Evolutionary conservation across 2,113 vertebrate species (phyloP).

Genomic region (Eolophus roseicapilla): DNA sequence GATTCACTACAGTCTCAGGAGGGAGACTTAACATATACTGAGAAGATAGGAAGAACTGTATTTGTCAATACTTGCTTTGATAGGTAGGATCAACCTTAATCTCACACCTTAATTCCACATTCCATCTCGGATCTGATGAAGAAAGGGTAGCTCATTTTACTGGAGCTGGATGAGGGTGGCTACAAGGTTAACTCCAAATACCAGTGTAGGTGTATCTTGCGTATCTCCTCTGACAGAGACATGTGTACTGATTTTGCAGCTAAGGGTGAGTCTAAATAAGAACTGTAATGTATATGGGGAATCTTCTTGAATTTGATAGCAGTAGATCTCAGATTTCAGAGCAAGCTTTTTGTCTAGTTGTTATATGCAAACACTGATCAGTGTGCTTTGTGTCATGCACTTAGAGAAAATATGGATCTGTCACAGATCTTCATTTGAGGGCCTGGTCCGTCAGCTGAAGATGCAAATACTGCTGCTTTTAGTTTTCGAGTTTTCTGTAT

Average conservation of each 20-base stretch:
- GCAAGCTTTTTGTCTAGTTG: neutral
- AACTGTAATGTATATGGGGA: neutral
- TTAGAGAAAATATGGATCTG: neutral
- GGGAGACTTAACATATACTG: neutral
- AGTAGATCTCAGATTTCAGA: neutral
- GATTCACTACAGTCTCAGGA: neutral
- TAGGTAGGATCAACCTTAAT: neutral
- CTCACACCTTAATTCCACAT: neutral
- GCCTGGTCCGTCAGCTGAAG: neutral
- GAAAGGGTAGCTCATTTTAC: neutral
- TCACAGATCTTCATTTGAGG: neutral
- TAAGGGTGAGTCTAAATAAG: neutral
- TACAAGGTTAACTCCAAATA: neutral
- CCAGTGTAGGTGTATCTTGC: neutral
- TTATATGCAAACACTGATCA: neutral
- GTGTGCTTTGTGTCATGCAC: neutral
- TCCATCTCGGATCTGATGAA: neutral
- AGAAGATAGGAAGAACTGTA: neutral
- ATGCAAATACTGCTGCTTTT: neutral
- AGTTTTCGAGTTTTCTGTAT: neutral
- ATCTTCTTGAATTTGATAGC: neutral
- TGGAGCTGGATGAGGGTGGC: neutral
- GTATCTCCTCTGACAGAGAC: neutral
- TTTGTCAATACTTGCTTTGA: conserved; percentile 27
- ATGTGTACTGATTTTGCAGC: neutral